Evolutionary conservation across 2,888 invertebrate species (phyloP), one percentile per base, ranked within the genome.

Genomic region (Hipparchia sbordonii): DNA sequence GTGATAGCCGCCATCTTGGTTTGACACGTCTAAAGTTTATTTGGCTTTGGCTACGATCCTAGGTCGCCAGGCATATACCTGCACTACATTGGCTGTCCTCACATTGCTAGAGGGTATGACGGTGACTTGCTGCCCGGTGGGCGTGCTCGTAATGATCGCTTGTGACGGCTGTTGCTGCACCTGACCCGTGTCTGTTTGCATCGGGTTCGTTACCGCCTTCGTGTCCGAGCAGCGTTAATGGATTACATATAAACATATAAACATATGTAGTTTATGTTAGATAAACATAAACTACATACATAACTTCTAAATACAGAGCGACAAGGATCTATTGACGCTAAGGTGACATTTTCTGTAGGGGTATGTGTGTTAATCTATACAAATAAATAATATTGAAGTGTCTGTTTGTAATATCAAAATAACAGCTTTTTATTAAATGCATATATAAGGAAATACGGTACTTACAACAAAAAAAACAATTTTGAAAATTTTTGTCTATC

Each of bases 121-220:
- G 6, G 97, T 97, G 79, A 97, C 95, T 84, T 97, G 97, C 84
- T 97, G 97, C 0, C 96, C 97, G 81, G 95, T 95, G 2, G 96
- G 96, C 74, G 96, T 95, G 77, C 95, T 96, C 72, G 96, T 96
- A 10, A 97, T 96, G 72, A 97, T 95, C 1, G 96, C 95, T 83
- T 96, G 96, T 10, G 87, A 70, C 13, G 78, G 85, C 71, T 88
- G 89, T 74, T 89, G 89, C 69, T 85, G 88, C n/a, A 88, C 83
- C 46, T 74, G 74, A 52, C 81, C 81, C 1, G 89, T 82, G 61
- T 93, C 88, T 72, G 88, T 87, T 81, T 94, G 92, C 75, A 94
- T 91, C 6, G 88, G 86, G 57, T 88, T 89, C 66, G 91, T 87
- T 23, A 94, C 94, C 77, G 95, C 94, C 86, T 95, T 88, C 4